phyloP scores from a whole-genome alignment of 1,140 invertebrate species.

The Calephelis nemesis region DNA sequence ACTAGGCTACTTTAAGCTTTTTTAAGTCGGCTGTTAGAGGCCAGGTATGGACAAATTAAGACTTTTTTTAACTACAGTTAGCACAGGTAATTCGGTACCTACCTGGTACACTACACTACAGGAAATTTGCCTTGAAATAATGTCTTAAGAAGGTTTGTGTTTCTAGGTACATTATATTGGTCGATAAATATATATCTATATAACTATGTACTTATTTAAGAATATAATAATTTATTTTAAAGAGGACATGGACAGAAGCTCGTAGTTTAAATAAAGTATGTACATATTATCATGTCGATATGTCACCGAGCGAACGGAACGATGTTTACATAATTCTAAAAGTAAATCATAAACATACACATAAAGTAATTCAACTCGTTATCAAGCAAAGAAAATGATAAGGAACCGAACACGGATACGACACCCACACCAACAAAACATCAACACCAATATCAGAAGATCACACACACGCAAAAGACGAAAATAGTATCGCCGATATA shows the following conservation, averaged over 20 bases:
- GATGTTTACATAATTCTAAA: slow-evolving; percentile 32
- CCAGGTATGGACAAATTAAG: too few species aligned
- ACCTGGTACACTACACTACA: too few species aligned
- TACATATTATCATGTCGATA: slow-evolving; percentile 12
- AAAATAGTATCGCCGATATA: slow-evolving; percentile 75
- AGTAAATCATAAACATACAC: slow-evolving; percentile 40
- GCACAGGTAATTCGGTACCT: too few species aligned
- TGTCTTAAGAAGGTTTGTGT: too few species aligned
- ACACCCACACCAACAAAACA: slow-evolving; percentile 44
- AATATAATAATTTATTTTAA: neutral
- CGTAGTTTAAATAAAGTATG: neutral
- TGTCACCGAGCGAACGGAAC: slow-evolving; percentile 11
- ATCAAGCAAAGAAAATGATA: slow-evolving; percentile 64
- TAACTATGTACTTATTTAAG: too few species aligned
- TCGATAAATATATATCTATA: too few species aligned
- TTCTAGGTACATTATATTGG: too few species aligned
- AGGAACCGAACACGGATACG: slow-evolving; percentile 65
- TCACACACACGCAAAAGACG: slow-evolving; percentile 45
- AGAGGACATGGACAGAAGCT: neutral
- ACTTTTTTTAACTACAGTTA: too few species aligned
- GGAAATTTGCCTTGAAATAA: too few species aligned
- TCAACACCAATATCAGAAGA: slow-evolving; percentile 31
- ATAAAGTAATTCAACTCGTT: slow-evolving; percentile 52
- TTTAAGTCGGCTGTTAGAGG: too few species aligned
- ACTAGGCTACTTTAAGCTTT: too few species aligned